A percentile compares a stretch with the other conserved stretches of the same genome.
Conservation (phyloP, 2,888 invertebrate genomes). For the Drosophila colorata region DNA sequence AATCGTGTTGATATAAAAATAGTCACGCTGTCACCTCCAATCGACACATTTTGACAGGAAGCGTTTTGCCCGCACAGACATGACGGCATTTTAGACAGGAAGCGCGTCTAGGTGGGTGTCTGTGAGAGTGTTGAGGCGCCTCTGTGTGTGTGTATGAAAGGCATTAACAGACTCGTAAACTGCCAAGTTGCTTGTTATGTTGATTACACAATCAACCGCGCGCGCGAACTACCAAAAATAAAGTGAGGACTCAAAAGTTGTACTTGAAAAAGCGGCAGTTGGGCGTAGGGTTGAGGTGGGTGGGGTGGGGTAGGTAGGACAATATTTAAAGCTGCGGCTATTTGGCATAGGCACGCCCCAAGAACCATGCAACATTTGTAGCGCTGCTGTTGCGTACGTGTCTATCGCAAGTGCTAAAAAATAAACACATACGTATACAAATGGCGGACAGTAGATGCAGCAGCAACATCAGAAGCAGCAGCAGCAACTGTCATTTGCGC, state of each 20-base stretch:
- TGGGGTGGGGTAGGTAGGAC: not conserved
- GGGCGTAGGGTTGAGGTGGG: not conserved
- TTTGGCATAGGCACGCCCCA: conserved; percentile 53
- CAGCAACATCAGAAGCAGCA: not conserved
- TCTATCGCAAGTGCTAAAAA: conserved; percentile 27
- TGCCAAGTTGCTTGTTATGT: conserved; percentile 80
- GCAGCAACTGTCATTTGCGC: conserved; percentile 59
- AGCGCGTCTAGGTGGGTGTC: conserved; percentile 67
- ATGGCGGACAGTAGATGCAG: not conserved
- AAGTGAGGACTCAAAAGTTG: conserved; percentile 55
- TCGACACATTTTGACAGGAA: conserved; percentile 72
- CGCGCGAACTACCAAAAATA: conserved; percentile 54
- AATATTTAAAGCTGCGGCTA: conserved; percentile 27
- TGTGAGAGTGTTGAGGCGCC: conserved; percentile 24
- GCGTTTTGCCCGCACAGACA: conserved; percentile 64
- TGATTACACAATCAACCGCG: conserved; percentile 63
- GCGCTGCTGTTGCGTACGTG: conserved; percentile 41
- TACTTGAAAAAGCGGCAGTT: conserved; percentile 48
- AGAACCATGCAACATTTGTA: conserved; percentile 63
- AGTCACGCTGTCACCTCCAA: conserved; percentile 43
- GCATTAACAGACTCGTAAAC: conserved; percentile 79
- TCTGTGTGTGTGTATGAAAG: conserved; percentile 40
- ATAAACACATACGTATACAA: conserved; percentile 29
- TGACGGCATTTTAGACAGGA: conserved; percentile 67
- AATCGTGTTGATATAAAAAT: not conserved